Conservation (phyloP, 2,888 invertebrate species). For the Camponotus fellah region DNA sequence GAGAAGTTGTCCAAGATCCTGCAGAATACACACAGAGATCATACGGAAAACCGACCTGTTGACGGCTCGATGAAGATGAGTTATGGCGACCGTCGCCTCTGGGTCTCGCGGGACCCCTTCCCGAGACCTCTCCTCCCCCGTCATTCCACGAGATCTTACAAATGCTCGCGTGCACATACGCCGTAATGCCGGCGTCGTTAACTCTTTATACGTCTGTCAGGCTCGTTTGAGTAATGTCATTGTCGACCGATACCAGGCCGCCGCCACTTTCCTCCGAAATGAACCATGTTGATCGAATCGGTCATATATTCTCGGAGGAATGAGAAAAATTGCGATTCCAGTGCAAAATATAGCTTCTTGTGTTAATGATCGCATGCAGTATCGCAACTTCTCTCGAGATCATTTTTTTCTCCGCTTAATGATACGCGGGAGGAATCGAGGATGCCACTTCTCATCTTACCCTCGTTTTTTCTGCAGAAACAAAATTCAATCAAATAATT, state of each 20-base stretch:
- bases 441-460: background rate
- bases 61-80: constrained; percentile 77
- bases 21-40: constrained; percentile 26
- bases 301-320: constrained; percentile 21
- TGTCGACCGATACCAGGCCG: constrained; percentile 62
- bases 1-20: background rate
- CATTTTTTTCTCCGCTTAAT: constrained; percentile 1
- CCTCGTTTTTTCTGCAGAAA: background rate
- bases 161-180: constrained; percentile 78
- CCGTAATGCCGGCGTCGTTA: constrained; percentile 77
- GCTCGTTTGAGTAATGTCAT: constrained; percentile 77
- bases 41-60: constrained; percentile 63
- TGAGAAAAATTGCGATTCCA: background rate
- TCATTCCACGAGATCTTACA: constrained; percentile 68
- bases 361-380: constrained; percentile 9
- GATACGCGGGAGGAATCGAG: background rate
- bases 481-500: background rate
- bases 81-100: constrained; percentile 76
- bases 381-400: background rate
- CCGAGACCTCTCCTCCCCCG: constrained; percentile 56
- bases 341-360: constrained; percentile 25
- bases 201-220: constrained; percentile 79
- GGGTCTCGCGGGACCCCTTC: constrained; percentile 61
- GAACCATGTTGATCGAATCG: constrained; percentile 32
- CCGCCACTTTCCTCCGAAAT: background rate